Evolutionary conservation across 2,888 invertebrate genomes (phyloP).

Genomic region (Nomada ferruginata): DNA sequence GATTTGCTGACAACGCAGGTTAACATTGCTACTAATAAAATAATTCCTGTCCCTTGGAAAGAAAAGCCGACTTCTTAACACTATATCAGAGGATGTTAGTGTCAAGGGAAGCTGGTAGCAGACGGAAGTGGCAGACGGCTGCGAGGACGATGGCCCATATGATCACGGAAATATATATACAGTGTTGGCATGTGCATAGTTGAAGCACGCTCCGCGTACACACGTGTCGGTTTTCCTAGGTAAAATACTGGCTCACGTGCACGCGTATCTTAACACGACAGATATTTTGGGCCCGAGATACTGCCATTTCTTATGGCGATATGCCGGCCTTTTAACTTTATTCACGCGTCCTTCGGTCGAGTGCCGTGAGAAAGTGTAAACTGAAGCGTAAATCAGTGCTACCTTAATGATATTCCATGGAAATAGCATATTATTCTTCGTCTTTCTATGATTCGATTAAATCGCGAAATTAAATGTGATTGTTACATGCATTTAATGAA

Average conservation of each 20-base stretch:
- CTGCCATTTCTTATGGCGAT: constrained; percentile 16
- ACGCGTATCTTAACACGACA: constrained; percentile 29
- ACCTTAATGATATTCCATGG: background rate
- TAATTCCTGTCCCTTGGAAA: no score
- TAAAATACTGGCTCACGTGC: constrained; percentile 24
- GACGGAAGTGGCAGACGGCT: constrained; percentile 31
- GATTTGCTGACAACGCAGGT: no score
- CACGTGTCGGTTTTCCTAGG: constrained; percentile 20
- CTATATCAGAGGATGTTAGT: constrained; percentile 33
- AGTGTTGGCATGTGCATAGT: constrained; percentile 37
- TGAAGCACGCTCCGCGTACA: constrained; percentile 22
- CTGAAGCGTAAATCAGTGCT: background rate
- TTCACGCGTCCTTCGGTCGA: background rate
- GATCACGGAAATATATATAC: constrained; percentile 47
- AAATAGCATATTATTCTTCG: no score
- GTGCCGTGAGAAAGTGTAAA: background rate
- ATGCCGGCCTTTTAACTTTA: constrained; percentile 15
- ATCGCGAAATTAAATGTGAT: no score
- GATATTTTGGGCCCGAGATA: constrained; percentile 32
- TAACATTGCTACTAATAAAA: no score
- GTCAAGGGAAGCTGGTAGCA: constrained; percentile 7
- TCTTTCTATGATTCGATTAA: no score
- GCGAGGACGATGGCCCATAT: constrained; percentile 43
- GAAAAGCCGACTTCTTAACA: background rate
- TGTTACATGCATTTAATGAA: no score